Conservation (phyloP, 2,797 vertebrate species). For the Pseudopleuronectes americanus region DNA sequence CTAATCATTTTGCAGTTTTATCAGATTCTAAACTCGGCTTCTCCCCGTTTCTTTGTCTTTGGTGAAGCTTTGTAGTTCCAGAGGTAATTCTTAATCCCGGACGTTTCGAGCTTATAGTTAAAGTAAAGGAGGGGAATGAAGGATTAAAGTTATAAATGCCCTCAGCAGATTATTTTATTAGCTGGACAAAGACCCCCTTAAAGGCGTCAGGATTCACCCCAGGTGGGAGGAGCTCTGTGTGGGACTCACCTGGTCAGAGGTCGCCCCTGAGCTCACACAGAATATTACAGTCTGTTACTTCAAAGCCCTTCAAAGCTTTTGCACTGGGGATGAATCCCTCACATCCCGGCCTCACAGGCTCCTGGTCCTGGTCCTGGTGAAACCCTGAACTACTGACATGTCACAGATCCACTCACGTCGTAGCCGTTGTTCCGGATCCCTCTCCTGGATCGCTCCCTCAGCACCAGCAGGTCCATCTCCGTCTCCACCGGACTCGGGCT, state of each 20-base stretch:
- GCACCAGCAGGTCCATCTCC: slow-evolving; percentile 97
- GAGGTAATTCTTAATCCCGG: too few relatives aligned
- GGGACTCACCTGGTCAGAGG: slow-evolving; percentile 44
- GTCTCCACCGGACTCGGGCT: slow-evolving; percentile 96
- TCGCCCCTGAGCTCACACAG: slow-evolving; percentile 21
- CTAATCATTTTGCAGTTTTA: slow-evolving; percentile 23
- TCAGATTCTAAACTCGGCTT: neutral
- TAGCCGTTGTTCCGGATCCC: slow-evolving; percentile 98
- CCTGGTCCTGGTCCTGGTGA: too few relatives aligned
- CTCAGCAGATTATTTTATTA: slow-evolving; percentile 55
- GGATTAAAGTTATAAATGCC: slow-evolving; percentile 47
- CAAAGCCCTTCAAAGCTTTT: slow-evolving; percentile 13
- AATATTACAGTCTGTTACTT: slow-evolving; percentile 23
- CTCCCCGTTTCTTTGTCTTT: slow-evolving; percentile 2
- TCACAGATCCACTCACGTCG: slow-evolving; percentile 86
- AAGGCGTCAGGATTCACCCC: neutral
- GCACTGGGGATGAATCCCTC: slow-evolving; percentile 7
- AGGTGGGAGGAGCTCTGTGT: slow-evolving; percentile 12
- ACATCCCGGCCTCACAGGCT: neutral
- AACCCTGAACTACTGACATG: neutral
- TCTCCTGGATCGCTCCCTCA: slow-evolving; percentile 91
- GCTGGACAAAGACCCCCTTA: slow-evolving; percentile 53
- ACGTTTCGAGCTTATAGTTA: too few relatives aligned
- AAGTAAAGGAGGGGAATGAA: slow-evolving; percentile 15
- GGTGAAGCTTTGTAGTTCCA: too few relatives aligned